Evolutionary conservation across 2,888 invertebrate species (phyloP).

Genomic region (Drosophila siamana): DNA sequence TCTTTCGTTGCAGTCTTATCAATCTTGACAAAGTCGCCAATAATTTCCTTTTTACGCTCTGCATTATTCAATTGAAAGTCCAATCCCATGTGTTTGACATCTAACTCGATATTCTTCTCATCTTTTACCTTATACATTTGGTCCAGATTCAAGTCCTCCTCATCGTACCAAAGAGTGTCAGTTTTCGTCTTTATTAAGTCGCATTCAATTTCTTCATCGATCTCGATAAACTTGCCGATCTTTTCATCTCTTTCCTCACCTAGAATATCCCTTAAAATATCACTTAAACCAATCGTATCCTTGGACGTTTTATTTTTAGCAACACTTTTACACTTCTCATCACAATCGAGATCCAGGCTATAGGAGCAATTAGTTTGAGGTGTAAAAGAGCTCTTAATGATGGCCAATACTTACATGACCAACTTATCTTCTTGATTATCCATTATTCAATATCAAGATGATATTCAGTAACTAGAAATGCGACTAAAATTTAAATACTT

Average conservation of each 20-base stretch:
- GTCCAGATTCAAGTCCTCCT: conserved; percentile 20
- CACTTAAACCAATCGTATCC: background rate
- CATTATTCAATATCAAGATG: background rate
- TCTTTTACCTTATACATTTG: conserved; percentile 1
- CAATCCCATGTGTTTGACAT: conserved; percentile 21
- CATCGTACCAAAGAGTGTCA: conserved; percentile 29
- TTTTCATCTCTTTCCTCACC: background rate
- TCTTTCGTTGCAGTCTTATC: conserved; percentile 16
- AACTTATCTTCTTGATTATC: background rate
- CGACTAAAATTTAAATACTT: conserved; percentile 8
- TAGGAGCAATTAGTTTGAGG: background rate
- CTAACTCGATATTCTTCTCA: conserved; percentile 23
- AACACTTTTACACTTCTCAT: background rate
- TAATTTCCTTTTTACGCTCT: conserved; percentile 14
- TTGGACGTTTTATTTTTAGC: background rate
- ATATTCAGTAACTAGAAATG: background rate
- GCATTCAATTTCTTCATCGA: background rate
- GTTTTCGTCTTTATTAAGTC: background rate
- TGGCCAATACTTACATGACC: background rate
- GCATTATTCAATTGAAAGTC: conserved; percentile 5
- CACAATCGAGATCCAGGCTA: background rate
- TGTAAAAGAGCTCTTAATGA: background rate
- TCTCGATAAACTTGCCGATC: conserved; percentile 6
- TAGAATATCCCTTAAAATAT: background rate
- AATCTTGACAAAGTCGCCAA: conserved; percentile 40